Base-by-base conservation (phyloP, 2,888 invertebrate species). In the Helleia helle region DNA sequence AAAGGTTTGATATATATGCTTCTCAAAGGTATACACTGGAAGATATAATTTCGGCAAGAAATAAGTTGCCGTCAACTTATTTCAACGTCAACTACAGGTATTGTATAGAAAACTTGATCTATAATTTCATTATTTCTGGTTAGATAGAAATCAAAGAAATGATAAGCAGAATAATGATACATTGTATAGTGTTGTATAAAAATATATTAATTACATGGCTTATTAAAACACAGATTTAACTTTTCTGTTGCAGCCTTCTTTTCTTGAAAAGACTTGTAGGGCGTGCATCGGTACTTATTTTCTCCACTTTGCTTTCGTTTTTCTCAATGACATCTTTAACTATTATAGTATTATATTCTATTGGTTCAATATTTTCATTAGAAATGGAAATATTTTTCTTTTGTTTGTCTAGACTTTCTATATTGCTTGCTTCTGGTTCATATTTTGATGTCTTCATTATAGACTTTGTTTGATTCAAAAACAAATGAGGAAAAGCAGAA, bases 261-360 rank as follows among this genome's bases (percentile, higher is more conserved):
- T 71, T 70, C 50, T 80, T 83, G 47, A 81, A 84, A 37, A 84
- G 54, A 55, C 83, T 84, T 31, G 63, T 59, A 25, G 81, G 80
- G 48, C 74, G 59, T 30, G 54, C 59, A 40, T 36, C 48, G 43
- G 34, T 58, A 31, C 59, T 51, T 22, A 55, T 25, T 31, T 53
- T 58, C 24, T 52, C 59, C 44, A 52, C 48, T 45, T 47, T 49
- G 28, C 38, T 38, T 38, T 51, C 52, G 8, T 36, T 42, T 43
- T 65, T 77, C 52, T 83, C 83, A 22, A 61, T 47, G 28, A 83
- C 55, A 64, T 83, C 80, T 47, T 69, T 71, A 7, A 81, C 40
- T 14, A 71, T 49, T 49, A 81, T 75, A 27, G 62, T 61, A 46
- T 51, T 49, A 37, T 34, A 41, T 42, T 44, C 34, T 31, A 49